A percentile compares a stretch with the other conserved stretches of the same genome.
Evolutionary conservation across 2,888 invertebrate genomes (phyloP).

Genomic region (Gortyna flavago): DNA sequence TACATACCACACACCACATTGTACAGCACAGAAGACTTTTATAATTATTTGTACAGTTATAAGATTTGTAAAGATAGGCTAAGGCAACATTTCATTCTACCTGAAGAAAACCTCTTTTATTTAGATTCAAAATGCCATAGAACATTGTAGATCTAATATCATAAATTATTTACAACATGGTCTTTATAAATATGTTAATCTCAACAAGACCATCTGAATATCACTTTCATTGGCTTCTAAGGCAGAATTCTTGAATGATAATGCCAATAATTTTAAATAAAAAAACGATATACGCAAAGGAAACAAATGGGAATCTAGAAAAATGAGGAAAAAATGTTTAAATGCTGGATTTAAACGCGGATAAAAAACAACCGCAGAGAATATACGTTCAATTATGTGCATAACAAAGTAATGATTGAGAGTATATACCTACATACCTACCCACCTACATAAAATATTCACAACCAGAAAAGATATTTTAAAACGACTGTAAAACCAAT

Average conservation of each 20-base stretch:
- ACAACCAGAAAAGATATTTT: not conserved
- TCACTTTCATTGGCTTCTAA: constrained; percentile 51
- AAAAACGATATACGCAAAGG: not conserved
- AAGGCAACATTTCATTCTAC: constrained; percentile 22
- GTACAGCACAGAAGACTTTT: too few species aligned
- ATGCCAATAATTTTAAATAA: constrained; percentile 38
- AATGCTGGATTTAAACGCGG: not conserved
- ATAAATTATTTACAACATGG: constrained; percentile 49
- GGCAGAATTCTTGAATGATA: constrained; percentile 22
- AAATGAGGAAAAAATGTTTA: not conserved
- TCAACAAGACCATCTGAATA: constrained; percentile 28
- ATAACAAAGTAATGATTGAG: constrained; percentile 31
- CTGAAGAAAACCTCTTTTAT: constrained; percentile 19
- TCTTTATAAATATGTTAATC: constrained; percentile 55
- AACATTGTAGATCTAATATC: constrained; percentile 15
- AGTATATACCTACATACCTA: constrained; percentile 13
- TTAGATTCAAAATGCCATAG: constrained; percentile 4
- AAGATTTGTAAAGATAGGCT: not conserved
- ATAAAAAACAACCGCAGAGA: constrained; percentile 29
- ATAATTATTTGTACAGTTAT: constrained; percentile 3
- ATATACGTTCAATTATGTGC: constrained; percentile 8
- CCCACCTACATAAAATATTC: constrained; percentile 12
- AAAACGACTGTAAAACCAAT: not conserved
- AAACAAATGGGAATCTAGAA: constrained; percentile 2
- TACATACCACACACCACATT: constrained; percentile 17